Percentiles rank a stretch among this genome's conserved stretches.
phyloP scores from a whole-genome alignment of 2,888 invertebrate species.

The Caenorhabditis sinica region DNA sequence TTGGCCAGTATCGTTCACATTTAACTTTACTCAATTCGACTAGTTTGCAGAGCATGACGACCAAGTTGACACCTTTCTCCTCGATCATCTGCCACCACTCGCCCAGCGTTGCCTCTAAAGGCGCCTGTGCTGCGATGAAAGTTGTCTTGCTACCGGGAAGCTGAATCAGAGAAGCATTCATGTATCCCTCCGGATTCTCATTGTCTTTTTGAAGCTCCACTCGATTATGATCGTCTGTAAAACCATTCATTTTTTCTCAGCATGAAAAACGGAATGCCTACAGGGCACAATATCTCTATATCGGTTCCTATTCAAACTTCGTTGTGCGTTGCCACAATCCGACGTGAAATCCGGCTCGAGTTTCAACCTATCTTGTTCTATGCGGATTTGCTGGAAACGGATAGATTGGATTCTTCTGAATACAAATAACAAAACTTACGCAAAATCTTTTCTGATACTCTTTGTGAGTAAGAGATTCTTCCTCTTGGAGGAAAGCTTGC shows the following conservation, averaged over 20 bases:
- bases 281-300: constrained; percentile 81
- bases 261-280: constrained; percentile 49
- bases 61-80: constrained; percentile 72
- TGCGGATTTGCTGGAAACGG: constrained; percentile 74
- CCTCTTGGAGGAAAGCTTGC: constrained; percentile 47
- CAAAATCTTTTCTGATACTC: constrained; percentile 53
- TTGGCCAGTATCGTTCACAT: constrained; percentile 79
- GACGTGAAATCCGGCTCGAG: constrained; percentile 58
- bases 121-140: constrained; percentile 82
- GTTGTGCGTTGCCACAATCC: constrained; percentile 63
- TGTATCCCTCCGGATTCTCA: constrained; percentile 76
- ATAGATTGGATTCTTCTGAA: background rate
- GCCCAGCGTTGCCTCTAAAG: constrained; percentile 74
- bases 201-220: constrained; percentile 67
- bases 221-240: constrained; percentile 78
- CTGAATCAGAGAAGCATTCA: constrained; percentile 78
- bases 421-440: constrained; percentile 21
- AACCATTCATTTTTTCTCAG: no score
- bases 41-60: constrained; percentile 80
- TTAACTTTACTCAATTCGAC: constrained; percentile 78
- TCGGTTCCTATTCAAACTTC: constrained; percentile 75
- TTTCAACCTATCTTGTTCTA: constrained; percentile 72
- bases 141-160: constrained; percentile 67
- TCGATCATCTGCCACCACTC: constrained; percentile 82
- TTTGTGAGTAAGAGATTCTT: background rate